Percentiles rank a stretch among this genome's conserved stretches.
Conservation (phyloP, 2,888 invertebrate species). For the Eupeodes luniger region DNA sequence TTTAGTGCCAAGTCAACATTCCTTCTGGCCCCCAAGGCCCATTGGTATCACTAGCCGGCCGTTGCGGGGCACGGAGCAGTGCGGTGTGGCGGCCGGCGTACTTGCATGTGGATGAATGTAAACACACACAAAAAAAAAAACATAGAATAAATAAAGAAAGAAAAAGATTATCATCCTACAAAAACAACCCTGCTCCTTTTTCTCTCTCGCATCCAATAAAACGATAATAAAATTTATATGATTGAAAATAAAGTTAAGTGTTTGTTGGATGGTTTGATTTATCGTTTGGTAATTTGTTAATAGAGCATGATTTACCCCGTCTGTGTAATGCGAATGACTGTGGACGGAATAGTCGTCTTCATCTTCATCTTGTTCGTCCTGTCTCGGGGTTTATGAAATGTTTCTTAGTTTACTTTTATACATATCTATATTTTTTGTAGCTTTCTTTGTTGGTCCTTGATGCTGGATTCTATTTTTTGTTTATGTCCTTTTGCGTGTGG, state of each 20-base stretch:
- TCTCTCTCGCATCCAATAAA: conserved; percentile 77
- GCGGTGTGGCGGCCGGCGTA: conserved; percentile 38
- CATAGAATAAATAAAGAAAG: neutral
- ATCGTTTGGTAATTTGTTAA: conserved; percentile 79
- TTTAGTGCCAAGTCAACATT: conserved; percentile 55
- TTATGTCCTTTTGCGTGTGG: conserved; percentile 71
- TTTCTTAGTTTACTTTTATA: conserved; percentile 66
- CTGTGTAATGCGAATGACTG: conserved; percentile 45
- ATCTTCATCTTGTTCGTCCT: conserved; percentile 18
- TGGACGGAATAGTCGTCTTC: conserved; percentile 26
- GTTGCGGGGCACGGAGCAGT: neutral
- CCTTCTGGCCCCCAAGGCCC: conserved; percentile 36
- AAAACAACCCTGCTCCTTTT: neutral
- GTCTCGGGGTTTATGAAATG: conserved; percentile 71
- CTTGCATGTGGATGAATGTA: conserved; percentile 42
- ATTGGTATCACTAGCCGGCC: conserved; percentile 59
- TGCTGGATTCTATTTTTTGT: conserved; percentile 45
- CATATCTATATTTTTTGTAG: conserved; percentile 47
- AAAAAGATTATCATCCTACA: conserved; percentile 6
- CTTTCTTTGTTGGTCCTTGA: conserved; percentile 30
- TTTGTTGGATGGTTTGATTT: conserved; percentile 79
- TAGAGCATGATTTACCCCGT: conserved; percentile 79
- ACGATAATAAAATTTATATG: conserved; percentile 80
- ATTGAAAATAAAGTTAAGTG: conserved; percentile 80
- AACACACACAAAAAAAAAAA: too few relatives aligned